phyloP scores from a whole-genome alignment of 64 coral and sea anemone species.

The Acropora yongei region DNA sequence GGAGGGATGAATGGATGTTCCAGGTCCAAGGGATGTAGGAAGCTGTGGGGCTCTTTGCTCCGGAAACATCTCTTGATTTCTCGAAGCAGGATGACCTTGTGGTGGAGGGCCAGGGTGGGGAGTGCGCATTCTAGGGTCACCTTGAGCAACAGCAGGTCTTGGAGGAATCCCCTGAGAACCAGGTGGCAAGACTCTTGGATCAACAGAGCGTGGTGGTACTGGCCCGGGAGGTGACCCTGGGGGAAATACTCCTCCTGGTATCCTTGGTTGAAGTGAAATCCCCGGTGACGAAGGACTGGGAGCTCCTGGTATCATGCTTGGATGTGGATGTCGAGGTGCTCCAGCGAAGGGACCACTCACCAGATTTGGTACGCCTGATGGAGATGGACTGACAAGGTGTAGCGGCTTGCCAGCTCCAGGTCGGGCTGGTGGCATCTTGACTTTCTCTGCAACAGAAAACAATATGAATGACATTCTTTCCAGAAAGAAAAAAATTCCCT shows the following conservation, averaged over 20 bases:
- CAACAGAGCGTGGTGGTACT: neutral
- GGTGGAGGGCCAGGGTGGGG: neutral
- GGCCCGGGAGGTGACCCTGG: constrained; percentile 17
- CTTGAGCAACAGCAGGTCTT: neutral
- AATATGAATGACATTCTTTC: neutral
- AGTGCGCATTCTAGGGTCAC: constrained; percentile 10
- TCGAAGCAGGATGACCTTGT: neutral
- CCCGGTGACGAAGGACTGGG: constrained; percentile 6
- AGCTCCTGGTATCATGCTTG: constrained; percentile 9
- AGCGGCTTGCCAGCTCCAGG: constrained; percentile 76
- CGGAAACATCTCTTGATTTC: constrained; percentile 1
- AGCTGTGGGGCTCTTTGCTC: neutral
- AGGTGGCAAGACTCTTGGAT: constrained; percentile 10
- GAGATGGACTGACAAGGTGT: constrained; percentile 58
- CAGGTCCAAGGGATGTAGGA: neutral
- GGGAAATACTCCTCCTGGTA: constrained; percentile 23
- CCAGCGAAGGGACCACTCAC: constrained; percentile 6
- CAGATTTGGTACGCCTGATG: neutral
- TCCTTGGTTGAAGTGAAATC: constrained; percentile 49
- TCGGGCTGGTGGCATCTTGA: constrained; percentile 63
- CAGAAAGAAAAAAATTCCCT: too few species aligned
- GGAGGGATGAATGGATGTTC: neutral
- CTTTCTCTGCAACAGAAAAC: constrained; percentile 52
- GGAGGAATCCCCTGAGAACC: neutral
- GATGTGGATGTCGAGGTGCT: constrained; percentile 34